phyloP scores from a whole-genome alignment of 2,888 invertebrate genomes.

The Gastrophysa polygoni region DNA sequence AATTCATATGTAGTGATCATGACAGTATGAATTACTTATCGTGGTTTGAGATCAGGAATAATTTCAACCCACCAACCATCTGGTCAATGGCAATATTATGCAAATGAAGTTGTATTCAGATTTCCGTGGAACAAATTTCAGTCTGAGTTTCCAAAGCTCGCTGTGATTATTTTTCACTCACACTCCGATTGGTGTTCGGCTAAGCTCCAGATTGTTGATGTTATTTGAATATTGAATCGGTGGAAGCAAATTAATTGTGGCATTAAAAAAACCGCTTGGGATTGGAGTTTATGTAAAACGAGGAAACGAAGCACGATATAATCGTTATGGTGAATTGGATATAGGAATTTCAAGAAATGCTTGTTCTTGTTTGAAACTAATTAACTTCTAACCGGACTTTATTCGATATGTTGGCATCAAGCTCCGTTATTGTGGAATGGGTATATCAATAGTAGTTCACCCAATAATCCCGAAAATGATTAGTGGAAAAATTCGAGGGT shows the following conservation, averaged over 20 bases:
- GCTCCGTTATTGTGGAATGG: no score
- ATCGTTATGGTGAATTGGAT: background rate
- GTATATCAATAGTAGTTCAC: no score
- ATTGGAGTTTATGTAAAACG: background rate
- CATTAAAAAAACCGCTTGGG: slow-evolving; percentile 17
- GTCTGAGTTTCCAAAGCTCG: background rate
- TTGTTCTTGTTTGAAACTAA: no score
- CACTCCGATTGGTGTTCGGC: slow-evolving; percentile 21
- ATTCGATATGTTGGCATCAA: no score
- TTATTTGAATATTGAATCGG: slow-evolving; percentile 28
- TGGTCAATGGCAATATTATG: background rate
- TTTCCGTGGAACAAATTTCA: slow-evolving; percentile 2
- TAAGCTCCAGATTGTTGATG: slow-evolving; percentile 24
- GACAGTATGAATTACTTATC: no score
- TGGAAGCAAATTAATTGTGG: slow-evolving; percentile 27
- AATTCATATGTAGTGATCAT: no score
- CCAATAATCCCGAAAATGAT: no score
- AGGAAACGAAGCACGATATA: background rate
- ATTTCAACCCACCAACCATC: background rate
- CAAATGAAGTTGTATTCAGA: background rate
- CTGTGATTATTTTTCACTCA: slow-evolving; percentile 30
- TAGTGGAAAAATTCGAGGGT: no score
- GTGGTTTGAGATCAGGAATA: background rate
- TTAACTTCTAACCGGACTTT: no score
- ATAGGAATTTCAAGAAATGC: no score